Evolutionary conservation across 2,888 invertebrate species (phyloP), one percentile per base, ranked within the genome.

Genomic region (Herminia tarsipennalis): DNA sequence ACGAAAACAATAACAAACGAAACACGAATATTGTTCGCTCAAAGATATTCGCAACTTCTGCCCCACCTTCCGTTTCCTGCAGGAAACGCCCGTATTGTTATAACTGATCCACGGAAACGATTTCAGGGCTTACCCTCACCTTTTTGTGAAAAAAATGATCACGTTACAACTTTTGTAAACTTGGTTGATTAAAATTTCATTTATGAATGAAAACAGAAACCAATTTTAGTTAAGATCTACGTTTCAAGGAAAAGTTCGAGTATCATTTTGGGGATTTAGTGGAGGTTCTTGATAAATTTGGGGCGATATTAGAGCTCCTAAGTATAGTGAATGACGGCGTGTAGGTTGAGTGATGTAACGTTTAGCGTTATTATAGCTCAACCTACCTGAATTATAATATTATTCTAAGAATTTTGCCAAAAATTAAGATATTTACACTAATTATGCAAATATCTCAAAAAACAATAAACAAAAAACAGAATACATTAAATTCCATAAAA

Each of bases 71-170:
- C 70, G 71, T 40, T 70, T 70, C 68, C 71, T 48, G 32, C 27
- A 60, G 76, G 76, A 73, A 71, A 66, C 56, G 39, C 53, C 56
- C 60, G 62, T 58, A 76, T 78, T 78, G 73, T 76, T 73, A 53
- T 45, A 51, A 66, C 51, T 54, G 56, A 68, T 66, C 63, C 56
- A 49, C 52, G 60, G n/a, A 56, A 62, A 66, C 60, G 72, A 66
- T 66, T 64, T 51, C 47, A 34, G 45, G 35, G 45, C 25, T 33
- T 49, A 37, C 47, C 51, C 59, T 43, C 46, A 42, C 47, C 53
- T 56, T 65, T 70, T 68, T 67, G 38, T 60, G 52, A 59, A 53
- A 20, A 12, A 40, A 58, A 68, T 67, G 65, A 70, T 65, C 42
- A 49, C 36, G 55, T 51, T 65, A 59, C 63, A 60, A 70, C 67